phyloP scores from a whole-genome alignment of 2,888 invertebrate genomes.

The Philaethria dido region DNA sequence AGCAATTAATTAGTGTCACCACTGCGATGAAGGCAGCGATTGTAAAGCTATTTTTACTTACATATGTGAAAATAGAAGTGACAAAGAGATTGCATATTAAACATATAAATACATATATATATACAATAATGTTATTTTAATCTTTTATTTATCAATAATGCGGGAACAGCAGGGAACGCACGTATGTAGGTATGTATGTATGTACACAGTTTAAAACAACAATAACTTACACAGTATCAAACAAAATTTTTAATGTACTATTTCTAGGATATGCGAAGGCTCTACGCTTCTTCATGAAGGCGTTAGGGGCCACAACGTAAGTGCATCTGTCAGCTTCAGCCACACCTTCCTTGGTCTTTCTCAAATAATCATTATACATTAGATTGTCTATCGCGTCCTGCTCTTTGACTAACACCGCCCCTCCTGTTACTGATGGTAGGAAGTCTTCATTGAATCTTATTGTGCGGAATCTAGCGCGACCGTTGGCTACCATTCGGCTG shows the following conservation, averaged over 20 bases:
- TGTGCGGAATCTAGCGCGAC: constrained; percentile 66
- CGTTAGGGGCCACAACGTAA: constrained; percentile 88
- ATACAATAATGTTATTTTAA: too few relatives aligned
- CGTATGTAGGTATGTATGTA: too few relatives aligned
- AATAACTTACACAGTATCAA: constrained; percentile 87
- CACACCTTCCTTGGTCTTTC: constrained; percentile 81
- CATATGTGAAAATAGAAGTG: not conserved
- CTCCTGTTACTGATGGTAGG: constrained; percentile 61
- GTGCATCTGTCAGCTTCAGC: constrained; percentile 88
- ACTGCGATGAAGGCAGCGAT: not conserved
- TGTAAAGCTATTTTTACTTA: constrained; percentile 2
- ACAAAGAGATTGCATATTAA: too few relatives aligned
- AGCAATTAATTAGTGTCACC: constrained; percentile 8
- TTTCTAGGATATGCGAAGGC: constrained; percentile 88
- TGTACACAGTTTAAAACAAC: not conserved
- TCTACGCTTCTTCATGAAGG: constrained; percentile 86
- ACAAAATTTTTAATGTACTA: constrained; percentile 84
- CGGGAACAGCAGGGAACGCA: too few relatives aligned
- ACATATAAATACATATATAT: too few relatives aligned
- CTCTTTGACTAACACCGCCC: constrained; percentile 85
- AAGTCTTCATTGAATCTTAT: constrained; percentile 57
- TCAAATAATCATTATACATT: constrained; percentile 88
- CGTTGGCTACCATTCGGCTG: constrained; percentile 69
- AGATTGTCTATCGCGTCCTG: constrained; percentile 87
- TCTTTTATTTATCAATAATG: too few relatives aligned